Conservation (phyloP, 2,797 vertebrate genomes). For the Sitta carolinensis region DNA sequence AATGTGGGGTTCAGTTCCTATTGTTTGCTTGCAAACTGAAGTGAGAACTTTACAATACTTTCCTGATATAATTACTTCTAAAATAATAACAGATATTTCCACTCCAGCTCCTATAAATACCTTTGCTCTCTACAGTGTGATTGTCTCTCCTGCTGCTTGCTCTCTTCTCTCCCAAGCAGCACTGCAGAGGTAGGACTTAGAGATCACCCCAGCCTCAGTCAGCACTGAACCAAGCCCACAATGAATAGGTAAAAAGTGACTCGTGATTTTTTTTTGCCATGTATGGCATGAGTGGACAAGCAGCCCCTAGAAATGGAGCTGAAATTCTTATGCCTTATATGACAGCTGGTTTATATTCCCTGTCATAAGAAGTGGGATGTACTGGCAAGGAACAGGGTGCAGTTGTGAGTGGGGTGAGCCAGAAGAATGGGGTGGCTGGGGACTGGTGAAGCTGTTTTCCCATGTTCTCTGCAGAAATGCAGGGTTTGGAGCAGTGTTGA, state of each 20-base stretch:
- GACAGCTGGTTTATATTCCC: background rate
- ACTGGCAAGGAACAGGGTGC: background rate
- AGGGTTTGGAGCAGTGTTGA: background rate
- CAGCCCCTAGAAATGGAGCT: background rate
- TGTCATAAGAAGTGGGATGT: slow-evolving; percentile 20
- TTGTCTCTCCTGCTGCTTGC: background rate
- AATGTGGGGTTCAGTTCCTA: background rate
- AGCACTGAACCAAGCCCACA: background rate
- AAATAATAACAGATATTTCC: background rate
- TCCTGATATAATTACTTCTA: background rate
- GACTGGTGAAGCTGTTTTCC: background rate
- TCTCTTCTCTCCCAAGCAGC: background rate
- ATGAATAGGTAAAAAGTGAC: background rate
- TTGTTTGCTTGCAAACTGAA: background rate
- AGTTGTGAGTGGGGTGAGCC: background rate
- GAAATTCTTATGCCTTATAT: slow-evolving; percentile 15
- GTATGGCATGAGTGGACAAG: background rate
- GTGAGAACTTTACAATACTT: background rate
- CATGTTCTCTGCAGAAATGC: background rate
- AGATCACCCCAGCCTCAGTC: background rate
- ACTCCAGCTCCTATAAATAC: background rate
- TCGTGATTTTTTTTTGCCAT: background rate
- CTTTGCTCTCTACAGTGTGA: background rate
- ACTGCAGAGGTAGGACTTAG: background rate
- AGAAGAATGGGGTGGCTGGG: background rate